Percentiles rank a stretch among this genome's conserved stretches.
These are phyloP conservation scores for Chloroclysta siterata DNA, from an alignment of 2,888 invertebrate genomes.

Conservation along the genomic window DNA sequence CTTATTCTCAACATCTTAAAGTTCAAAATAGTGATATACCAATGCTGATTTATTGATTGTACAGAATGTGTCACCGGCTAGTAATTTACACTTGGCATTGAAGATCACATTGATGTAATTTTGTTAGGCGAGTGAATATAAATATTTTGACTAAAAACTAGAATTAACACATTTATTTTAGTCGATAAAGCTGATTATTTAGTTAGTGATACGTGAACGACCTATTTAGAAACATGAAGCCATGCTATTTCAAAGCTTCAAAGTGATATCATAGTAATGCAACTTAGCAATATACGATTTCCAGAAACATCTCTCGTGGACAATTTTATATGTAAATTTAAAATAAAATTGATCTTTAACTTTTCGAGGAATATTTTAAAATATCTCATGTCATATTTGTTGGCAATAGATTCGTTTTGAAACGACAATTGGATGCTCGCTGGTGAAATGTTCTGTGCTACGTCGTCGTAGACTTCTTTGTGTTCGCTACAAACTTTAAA, in stretches of 20 bases:
- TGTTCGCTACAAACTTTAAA: background rate
- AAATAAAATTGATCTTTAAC: background rate
- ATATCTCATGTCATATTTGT: slow-evolving; percentile 7
- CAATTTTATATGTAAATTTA: background rate
- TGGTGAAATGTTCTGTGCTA: background rate
- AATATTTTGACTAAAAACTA: background rate
- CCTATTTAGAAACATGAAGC: too few species aligned
- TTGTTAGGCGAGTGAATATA: slow-evolving; percentile 12
- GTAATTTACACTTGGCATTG: slow-evolving; percentile 30
- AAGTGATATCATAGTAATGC: too few species aligned
- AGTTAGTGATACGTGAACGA: too few species aligned
- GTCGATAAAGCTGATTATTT: background rate
- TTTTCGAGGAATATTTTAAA: background rate
- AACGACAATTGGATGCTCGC: slow-evolving; percentile 3
- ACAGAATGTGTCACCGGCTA: slow-evolving; percentile 26
- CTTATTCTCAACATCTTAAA: background rate
- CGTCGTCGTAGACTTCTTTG: background rate
- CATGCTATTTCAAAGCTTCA: background rate
- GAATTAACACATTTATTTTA: background rate
- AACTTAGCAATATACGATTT: too few species aligned
- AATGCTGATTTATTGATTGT: slow-evolving; percentile 16
- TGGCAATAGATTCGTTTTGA: slow-evolving; percentile 4
- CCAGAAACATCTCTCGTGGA: background rate
- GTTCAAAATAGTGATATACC: slow-evolving; percentile 6
- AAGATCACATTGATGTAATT: slow-evolving; percentile 18